Base-by-base conservation (phyloP, 2,888 invertebrate species). In the Netelia inedita region DNA sequence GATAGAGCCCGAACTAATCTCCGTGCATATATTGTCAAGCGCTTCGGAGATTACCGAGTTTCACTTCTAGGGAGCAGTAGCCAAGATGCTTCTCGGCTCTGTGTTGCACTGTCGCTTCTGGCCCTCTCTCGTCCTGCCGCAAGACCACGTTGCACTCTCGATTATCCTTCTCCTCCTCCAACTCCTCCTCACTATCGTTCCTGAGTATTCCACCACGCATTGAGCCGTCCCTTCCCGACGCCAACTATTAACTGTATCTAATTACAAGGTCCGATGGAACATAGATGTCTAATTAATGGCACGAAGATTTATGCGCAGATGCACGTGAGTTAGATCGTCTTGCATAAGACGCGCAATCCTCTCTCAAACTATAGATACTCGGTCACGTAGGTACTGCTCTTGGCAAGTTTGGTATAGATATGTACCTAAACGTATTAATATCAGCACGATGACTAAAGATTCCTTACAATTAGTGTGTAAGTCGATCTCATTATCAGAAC, bases 191-290 rank as follows among this genome's bases (percentile, higher is more conserved):
- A 6, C 16, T 41, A 19, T 21, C 63, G 55, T 66, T n/a, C 43
- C 21, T 41, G 6, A 9, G 23, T 23, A 35, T 71, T 75, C 65
- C 75, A 76, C 59, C 66, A 76, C 59, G 55, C 75, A 79, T 75
- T 72, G 63, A 50, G 41, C 68, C 69, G 63, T 19, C 72, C 85
- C 85, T 88, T 89, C 84, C 87, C 85, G 82, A 82, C 87, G 81
- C 88, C 88, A 91, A 91, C 92, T 93, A 93, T 93, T 93, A 93
- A 92, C 92, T 92, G 93, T 91, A 93, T 93, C 92, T 93, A 93
- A 93, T 93, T 93, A 93, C 92, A 92, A 92, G 92, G 90, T 88
- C 90, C 89, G 90, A 91, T 90, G 91, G 90, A 89, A 90, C 92
- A 90, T 90, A 90, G 92, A 93, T 92, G 91, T 89, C 90, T 93